phyloP scores from a whole-genome alignment of 2,888 invertebrate genomes.

The Hypomecis atomaria region DNA sequence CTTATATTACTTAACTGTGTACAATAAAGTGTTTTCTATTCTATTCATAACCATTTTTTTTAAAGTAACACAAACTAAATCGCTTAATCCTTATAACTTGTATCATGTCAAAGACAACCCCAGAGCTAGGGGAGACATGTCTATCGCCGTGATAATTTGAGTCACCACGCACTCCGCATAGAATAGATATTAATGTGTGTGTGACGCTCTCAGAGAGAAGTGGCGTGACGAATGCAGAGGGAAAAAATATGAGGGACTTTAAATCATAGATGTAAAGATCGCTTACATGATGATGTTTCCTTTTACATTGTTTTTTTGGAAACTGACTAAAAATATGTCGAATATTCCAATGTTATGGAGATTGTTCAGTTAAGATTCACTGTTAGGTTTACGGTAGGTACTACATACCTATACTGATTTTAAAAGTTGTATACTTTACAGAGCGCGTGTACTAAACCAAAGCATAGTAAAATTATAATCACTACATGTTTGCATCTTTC shows the following conservation, averaged over 20 bases:
- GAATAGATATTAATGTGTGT: slow-evolving; percentile 61
- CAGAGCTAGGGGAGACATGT: slow-evolving; percentile 55
- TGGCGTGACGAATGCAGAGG: slow-evolving; percentile 38
- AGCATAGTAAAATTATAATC: too few species aligned
- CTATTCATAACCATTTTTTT: too few species aligned
- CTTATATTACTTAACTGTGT: too few species aligned
- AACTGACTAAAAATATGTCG: neutral
- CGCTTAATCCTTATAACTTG: slow-evolving; percentile 41
- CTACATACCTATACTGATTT: too few species aligned
- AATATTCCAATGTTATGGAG: too few species aligned
- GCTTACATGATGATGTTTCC: neutral
- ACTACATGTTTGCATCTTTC: too few species aligned
- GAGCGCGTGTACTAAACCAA: too few species aligned
- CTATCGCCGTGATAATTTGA: slow-evolving; percentile 59
- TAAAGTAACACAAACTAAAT: neutral
- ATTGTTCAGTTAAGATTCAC: too few species aligned
- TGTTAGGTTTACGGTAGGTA: too few species aligned
- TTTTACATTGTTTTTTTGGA: neutral
- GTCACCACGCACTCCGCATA: slow-evolving; percentile 54
- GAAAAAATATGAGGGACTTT: slow-evolving; percentile 23
- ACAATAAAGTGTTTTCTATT: too few species aligned
- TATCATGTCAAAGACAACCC: slow-evolving; percentile 48
- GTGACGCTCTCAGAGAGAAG: slow-evolving; percentile 43
- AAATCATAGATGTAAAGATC: slow-evolving; percentile 9
- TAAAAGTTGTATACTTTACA: too few species aligned